Evolutionary conservation across 2,113 vertebrate genomes (phyloP).

Genomic region (Isichthys henryi): DNA sequence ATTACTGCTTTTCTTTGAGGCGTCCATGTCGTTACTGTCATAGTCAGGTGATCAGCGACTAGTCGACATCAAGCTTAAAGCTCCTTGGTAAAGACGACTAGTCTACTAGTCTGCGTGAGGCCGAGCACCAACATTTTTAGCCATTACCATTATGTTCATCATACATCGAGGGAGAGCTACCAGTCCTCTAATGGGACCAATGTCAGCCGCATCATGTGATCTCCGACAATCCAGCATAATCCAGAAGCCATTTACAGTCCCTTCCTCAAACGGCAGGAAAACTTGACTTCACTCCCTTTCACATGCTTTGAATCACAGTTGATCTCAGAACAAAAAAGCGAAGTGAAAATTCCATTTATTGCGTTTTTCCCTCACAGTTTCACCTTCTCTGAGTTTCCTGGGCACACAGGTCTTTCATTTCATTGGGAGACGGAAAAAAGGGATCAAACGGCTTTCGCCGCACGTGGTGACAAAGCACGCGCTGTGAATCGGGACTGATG

Average conservation of each 20-base stretch:
- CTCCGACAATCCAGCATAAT: neutral
- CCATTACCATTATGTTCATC: neutral
- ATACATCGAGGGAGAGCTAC: neutral
- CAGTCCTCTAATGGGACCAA: neutral
- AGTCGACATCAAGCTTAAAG: neutral
- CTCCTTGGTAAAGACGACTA: neutral
- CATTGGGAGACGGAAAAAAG: neutral
- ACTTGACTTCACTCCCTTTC: neutral
- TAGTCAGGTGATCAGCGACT: neutral
- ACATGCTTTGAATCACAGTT: neutral
- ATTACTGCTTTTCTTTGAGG: neutral
- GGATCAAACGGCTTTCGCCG: neutral
- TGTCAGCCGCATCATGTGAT: neutral
- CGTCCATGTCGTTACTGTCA: neutral
- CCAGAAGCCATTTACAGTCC: neutral
- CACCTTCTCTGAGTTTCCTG: neutral
- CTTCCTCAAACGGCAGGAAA: neutral
- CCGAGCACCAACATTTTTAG: neutral
- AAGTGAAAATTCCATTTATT: neutral
- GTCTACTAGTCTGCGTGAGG: neutral
- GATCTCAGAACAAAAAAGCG: neutral
- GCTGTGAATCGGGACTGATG: neutral
- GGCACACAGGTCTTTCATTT: neutral
- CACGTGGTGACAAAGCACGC: neutral
- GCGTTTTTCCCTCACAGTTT: neutral